Base-by-base conservation (phyloP, 2,113 vertebrate species). In the Nyctibius bracteatus region DNA sequence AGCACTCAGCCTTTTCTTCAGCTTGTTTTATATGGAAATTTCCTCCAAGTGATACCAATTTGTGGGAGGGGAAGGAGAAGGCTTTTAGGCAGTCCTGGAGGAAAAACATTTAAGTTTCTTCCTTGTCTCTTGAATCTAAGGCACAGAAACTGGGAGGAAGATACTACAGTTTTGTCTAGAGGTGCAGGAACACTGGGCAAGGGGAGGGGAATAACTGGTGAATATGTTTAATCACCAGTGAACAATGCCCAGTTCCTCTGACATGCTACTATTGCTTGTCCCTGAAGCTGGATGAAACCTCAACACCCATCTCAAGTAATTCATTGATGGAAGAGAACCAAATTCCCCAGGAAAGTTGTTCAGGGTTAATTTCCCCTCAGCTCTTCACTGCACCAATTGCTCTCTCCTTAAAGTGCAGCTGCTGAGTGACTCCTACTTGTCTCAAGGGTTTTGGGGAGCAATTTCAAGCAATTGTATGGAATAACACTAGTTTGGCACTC, bases 1-100 rank as follows among this genome's bases (percentile, higher is more conserved):
- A 15, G 63, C 73, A 5, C 61, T 23, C 15, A 4, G 77, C 47
- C 62, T 44, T 7, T 59, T 72, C 74, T 85, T 54, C 79, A 31
- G 74, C 46, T 83, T 19, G 59, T 70, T 92, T 73, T 72, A 31
- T 21, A 43, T 91, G 94, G 94, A 83, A 95, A 84, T 96, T 46
- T 77, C 59, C 72, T 93, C 51, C 37, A 6, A 24, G 58, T 35
- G 27, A 95, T 85, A 37, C 37, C 37, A 25, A 11, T 30, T 15
- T 1, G 8, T 66, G 71, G 67, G 82, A 77, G 68, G 67, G 37
- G 23, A 57, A 74, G 67, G 74, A 43, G n/a, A 66, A 65, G 14
- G 49, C 43, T 72, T 19, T 59, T 55, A 72, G 57, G 30, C 71
- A 71, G 67, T 37, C n/a, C 22, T 58, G 83, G 30, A 94, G 41